These are phyloP conservation scores for Phoxinus phoxinus DNA, from an alignment of 2,113 vertebrate genomes.

Conservation along the genomic window DNA sequence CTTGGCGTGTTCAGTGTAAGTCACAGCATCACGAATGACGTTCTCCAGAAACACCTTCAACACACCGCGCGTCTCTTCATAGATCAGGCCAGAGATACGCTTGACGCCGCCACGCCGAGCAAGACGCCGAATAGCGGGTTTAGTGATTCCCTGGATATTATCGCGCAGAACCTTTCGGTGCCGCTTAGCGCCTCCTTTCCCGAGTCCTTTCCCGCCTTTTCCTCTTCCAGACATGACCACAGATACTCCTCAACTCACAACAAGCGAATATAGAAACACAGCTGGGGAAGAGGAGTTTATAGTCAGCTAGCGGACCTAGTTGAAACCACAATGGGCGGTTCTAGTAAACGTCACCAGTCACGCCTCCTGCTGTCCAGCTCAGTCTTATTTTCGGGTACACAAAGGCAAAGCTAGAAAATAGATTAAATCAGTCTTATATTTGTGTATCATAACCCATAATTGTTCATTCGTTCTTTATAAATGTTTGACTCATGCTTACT, in stretches of 20 bases:
- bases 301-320: neutral
- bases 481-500: too few relatives aligned
- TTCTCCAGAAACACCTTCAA: too few relatives aligned
- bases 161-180: neutral
- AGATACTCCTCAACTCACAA: fast-evolving
- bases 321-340: neutral
- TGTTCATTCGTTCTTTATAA: too few relatives aligned
- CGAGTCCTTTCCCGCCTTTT: neutral
- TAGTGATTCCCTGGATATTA: conserved; percentile 6
- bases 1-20: too few relatives aligned
- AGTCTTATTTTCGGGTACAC: too few relatives aligned
- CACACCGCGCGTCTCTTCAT: too few relatives aligned
- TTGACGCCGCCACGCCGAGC: neutral
- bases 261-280: fast-evolving
- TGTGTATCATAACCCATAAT: too few relatives aligned
- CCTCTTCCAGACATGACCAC: neutral
- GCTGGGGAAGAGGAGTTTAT: fast-evolving
- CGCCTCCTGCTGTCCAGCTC: too few relatives aligned
- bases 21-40: too few relatives aligned
- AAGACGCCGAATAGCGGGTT: neutral
- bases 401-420: too few relatives aligned
- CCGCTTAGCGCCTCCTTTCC: neutral
- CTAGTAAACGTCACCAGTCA: neutral
- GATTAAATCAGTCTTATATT: too few relatives aligned
- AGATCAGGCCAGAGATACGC: neutral